These are phyloP conservation scores for Andrena dorsata DNA, from an alignment of 2,888 invertebrate genomes.

Conservation along the genomic window DNA sequence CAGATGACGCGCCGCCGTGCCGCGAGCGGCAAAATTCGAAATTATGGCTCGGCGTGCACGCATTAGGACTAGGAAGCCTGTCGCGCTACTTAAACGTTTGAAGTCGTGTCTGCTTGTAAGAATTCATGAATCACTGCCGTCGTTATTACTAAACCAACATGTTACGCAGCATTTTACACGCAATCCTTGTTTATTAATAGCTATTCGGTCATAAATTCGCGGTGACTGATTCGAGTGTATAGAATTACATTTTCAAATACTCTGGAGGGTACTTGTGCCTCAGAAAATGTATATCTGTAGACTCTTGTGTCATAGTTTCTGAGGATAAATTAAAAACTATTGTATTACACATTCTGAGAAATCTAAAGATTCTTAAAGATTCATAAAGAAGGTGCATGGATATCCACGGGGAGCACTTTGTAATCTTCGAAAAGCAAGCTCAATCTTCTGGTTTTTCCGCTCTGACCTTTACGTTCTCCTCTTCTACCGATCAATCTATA, in stretches of 20 bases:
- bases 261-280: too few relatives aligned
- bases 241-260: not conserved
- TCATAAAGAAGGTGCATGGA: not conserved
- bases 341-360: too few relatives aligned
- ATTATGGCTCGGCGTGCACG: slow-evolving; percentile 21
- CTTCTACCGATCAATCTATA: not conserved
- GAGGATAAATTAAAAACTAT: too few relatives aligned
- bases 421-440: too few relatives aligned
- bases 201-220: not conserved
- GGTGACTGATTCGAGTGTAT: not conserved
- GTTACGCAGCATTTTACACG: slow-evolving; percentile 1
- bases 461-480: not conserved
- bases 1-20: slow-evolving; percentile 25
- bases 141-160: not conserved
- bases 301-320: too few relatives aligned
- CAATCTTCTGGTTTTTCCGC: not conserved
- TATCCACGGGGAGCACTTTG: not conserved
- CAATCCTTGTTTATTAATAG: not conserved
- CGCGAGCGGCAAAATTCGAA: slow-evolving; percentile 45
- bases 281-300: too few relatives aligned
- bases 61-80: not conserved
- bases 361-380: not conserved
- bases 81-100: not conserved
- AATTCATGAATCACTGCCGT: not conserved
- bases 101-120: not conserved